Percentiles rank a stretch among this genome's conserved stretches.
Conservation (phyloP, 1,140 invertebrate genomes). For the Neodiprion fabricii region DNA sequence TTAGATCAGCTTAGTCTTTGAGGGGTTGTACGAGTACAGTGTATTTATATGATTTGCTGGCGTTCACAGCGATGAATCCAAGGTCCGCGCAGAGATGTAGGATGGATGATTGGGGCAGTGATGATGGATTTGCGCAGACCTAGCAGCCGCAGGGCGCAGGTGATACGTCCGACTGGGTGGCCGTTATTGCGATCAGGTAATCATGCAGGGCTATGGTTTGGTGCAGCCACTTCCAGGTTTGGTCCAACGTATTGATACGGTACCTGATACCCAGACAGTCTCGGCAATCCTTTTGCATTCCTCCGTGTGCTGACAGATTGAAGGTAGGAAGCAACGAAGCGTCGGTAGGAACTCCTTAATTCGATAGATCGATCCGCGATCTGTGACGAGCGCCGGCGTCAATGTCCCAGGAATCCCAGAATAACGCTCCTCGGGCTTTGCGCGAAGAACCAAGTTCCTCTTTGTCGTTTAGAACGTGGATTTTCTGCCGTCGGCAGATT, state of each 20-base stretch:
- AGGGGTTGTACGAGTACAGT: background rate
- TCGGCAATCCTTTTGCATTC: constrained; percentile 81
- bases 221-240: constrained; percentile 93
- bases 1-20: background rate
- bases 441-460: no score
- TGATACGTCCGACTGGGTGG: constrained; percentile 71
- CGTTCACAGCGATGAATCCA: background rate
- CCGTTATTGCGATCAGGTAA: constrained; percentile 80
- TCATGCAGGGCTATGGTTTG: constrained; percentile 86
- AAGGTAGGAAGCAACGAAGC: constrained; percentile 48
- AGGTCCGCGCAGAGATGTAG: background rate
- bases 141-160: constrained; percentile 44
- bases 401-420: background rate
- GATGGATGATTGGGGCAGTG: background rate
- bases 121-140: constrained; percentile 14
- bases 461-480: background rate
- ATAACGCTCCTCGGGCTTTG: no score
- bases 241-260: constrained; percentile 83
- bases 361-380: background rate
- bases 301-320: constrained; percentile 72
- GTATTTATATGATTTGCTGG: background rate
- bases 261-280: constrained; percentile 86
- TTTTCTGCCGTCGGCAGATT: background rate
- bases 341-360: background rate
- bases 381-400: background rate